Percentiles rank a stretch among this genome's conserved stretches.
These are phyloP conservation scores for Suillia variegata DNA, from an alignment of 2,888 invertebrate species.

Conservation along the genomic window DNA sequence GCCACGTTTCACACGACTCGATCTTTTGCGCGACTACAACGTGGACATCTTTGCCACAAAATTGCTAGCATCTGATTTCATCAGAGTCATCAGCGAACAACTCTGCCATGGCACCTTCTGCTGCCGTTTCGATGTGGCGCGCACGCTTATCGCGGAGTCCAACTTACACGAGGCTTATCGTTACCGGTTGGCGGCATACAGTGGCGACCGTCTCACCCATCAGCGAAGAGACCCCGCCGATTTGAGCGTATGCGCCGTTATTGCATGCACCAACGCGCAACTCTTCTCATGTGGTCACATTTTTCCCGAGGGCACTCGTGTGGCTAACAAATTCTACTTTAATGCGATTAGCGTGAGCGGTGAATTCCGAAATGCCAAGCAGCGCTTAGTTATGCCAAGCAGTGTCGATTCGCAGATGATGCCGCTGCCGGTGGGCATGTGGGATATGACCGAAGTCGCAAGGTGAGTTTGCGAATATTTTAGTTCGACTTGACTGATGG, in stretches of 20 bases:
- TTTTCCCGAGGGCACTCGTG: conserved; percentile 32
- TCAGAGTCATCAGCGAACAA: neutral
- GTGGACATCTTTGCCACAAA: conserved; percentile 44
- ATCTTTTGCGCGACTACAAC: conserved; percentile 47
- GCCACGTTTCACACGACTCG: conserved; percentile 35
- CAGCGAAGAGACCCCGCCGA: conserved; percentile 60
- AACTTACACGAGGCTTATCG: conserved; percentile 37
- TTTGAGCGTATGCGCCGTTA: conserved; percentile 62
- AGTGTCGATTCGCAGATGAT: conserved; percentile 44
- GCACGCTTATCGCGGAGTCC: conserved; percentile 22
- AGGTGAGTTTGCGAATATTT: conserved; percentile 24
- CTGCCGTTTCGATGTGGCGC: conserved; percentile 49
- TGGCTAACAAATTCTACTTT: conserved; percentile 44
- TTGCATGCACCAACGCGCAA: conserved; percentile 60
- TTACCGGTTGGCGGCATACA: conserved; percentile 47
- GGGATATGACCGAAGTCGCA: conserved; percentile 34
- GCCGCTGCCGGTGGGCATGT: conserved; percentile 43
- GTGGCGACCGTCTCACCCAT: conserved; percentile 41
- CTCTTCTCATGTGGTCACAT: conserved; percentile 58
- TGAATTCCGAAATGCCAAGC: conserved; percentile 37
- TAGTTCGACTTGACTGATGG: conserved; percentile 4
- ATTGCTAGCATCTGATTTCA: conserved; percentile 33
- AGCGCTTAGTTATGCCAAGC: conserved; percentile 50
- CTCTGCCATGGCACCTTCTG: conserved; percentile 44
- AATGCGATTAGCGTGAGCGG: conserved; percentile 42